Evolutionary conservation across 2,113 vertebrate genomes (phyloP), one percentile per base, ranked within the genome.

Genomic region (Numida meleagris): DNA sequence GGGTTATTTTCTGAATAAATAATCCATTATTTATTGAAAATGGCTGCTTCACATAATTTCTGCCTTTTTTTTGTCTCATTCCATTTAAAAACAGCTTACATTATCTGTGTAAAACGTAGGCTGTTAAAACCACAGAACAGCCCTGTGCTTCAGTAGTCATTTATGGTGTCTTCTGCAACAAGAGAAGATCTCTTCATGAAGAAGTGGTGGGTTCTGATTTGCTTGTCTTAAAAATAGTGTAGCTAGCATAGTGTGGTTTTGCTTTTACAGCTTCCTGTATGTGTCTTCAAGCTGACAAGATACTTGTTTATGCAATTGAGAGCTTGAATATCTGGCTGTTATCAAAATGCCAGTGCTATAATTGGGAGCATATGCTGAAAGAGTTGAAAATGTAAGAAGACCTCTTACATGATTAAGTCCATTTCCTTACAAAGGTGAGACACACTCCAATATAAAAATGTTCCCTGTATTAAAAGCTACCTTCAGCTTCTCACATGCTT

Each of bases 271-370:
- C 46, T 93, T 94, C 68, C 42, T 71, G 43, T 86, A 43, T 36
- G 14, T 61, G 51, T 65, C 88, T 94, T 73, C 62, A 78, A 83
- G 73, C 85, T 90, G 91, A 88, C 70, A 74, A 83, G 51, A 76
- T 86, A 59, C 71, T 77, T 92, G 87, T 87, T 96, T 92, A 58
- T 59, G 82, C 82, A 91, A 71, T 17, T 4, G 46, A 23, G 53
- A 77, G 73, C 27, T 65, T 71, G 87, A 88, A 55, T 94, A 95
- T 87, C 75, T 93, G 89, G 24, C 78, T 89, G 85, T 82, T 95
- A 81, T 34, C 51, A 83, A 86, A 95, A 95, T 86, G 85, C 65
- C 85, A 81, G 38, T 12, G 27, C 87, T 91, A 33, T 80, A 86
- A 77, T 72, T 91, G 67, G 72, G 79, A 94, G 34, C 42, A 59